Evolutionary conservation across 1,140 invertebrate genomes (phyloP), one percentile per base, ranked within the genome.

Genomic region (Propsilocerus akamusi): DNA sequence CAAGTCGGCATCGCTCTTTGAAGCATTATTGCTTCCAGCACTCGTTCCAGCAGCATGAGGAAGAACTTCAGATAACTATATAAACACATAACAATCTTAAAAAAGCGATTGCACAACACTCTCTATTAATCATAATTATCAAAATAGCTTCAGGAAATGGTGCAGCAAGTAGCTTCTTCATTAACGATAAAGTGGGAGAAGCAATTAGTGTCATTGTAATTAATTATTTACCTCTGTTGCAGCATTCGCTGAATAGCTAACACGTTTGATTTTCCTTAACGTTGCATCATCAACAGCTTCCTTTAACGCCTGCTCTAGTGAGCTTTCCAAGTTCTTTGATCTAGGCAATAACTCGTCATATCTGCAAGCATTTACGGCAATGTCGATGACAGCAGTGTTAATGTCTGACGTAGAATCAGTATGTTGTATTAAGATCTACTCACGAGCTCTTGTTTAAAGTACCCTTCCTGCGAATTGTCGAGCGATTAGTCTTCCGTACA

Each of bases 271-370:
- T 64, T 80, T 78, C 37, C 74, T 67, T 53, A 79, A 80, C 2
- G 77, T 81, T 22, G 76, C 72, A 55, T 82, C 78, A 51, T 80
- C 72, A 3, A 79, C 66, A 0, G 78, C 78, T 61, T 81, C 76
- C 49, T 72, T 69, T 1, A 82, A 67, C 0, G 77, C 78, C 48
- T 74, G 71, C 53, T 78, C 76, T 26, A 81, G 55, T 30, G 68
- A 70, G 7, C 64, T 62, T 51, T 69, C 69, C 48, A 76, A 59
- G 54, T 74, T 68, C 49, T 71, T 55, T 54, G 51, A 58, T 6
- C 57, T 60, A 20, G 56, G 52, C 48, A 65, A 63, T 5, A 64
- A 17, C 4, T 59, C 62, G 12, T 55, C 53, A 47, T 60, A 62
- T 25, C 51, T 51, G 24, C 22, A 25, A 49, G 23, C 5, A 53